phyloP scores from a whole-genome alignment of 2,113 vertebrate species.

The Silurus glanis region DNA sequence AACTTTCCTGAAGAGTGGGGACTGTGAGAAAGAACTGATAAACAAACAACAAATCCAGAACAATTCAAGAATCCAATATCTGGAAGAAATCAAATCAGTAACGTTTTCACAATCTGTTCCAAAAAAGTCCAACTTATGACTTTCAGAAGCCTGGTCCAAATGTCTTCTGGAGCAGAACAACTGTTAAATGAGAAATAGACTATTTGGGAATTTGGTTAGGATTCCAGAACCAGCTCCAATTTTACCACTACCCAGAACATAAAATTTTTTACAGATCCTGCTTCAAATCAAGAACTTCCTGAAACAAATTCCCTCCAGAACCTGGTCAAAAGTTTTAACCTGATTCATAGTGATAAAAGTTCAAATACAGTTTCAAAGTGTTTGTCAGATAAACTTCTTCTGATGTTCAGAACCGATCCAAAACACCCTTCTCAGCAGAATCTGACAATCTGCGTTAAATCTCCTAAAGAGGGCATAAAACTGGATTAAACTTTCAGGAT shows the following conservation, averaged over 20 bases:
- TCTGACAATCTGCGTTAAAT: not conserved
- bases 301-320: not conserved
- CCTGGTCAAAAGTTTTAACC: not conserved
- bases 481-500: not conserved
- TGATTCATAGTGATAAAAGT: not conserved
- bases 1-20: not conserved
- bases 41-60: not conserved
- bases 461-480: not conserved
- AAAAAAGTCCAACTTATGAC: not conserved
- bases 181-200: not conserved
- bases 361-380: not conserved
- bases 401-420: not conserved
- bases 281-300: not conserved
- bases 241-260: not conserved
- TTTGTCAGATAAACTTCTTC: not conserved
- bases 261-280: not conserved
- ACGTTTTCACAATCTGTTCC: not conserved
- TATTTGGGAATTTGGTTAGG: not conserved
- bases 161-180: too few relatives aligned
- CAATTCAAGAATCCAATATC: too few relatives aligned
- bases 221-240: not conserved
- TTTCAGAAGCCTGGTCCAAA: not conserved
- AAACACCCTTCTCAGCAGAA: not conserved
- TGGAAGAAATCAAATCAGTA: not conserved
- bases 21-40: not conserved